phyloP scores from a whole-genome alignment of 2,888 invertebrate genomes.

The Drosophila tripunctata region DNA sequence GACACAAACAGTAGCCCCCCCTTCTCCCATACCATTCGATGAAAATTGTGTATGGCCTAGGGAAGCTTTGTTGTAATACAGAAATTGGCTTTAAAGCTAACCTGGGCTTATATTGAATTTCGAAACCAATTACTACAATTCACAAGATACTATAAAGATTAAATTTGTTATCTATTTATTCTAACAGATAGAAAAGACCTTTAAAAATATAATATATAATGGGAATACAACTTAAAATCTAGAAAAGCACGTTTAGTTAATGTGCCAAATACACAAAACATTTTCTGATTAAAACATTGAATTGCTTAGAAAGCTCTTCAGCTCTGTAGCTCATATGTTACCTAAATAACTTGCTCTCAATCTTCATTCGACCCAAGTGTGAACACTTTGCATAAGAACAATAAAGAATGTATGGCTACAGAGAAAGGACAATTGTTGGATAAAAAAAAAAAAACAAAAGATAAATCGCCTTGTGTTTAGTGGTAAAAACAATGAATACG shows the following conservation, averaged over 20 bases:
- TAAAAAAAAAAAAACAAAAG: conserved; percentile 31
- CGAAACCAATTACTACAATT: too few species aligned
- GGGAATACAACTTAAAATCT: too few species aligned
- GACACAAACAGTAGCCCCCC: background rate
- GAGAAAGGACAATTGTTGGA: conserved; percentile 38
- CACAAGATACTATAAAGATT: too few species aligned
- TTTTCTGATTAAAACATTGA: conserved; percentile 35
- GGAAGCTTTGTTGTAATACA: conserved; percentile 15
- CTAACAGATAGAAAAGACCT: too few species aligned
- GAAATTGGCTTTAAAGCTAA: conserved; percentile 14
- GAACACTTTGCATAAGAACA: conserved; percentile 57
- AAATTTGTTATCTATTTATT: too few species aligned
- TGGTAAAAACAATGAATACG: conserved; percentile 63
- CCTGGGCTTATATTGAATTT: too few species aligned
- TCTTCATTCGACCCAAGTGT: conserved; percentile 43
- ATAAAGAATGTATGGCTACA: conserved; percentile 1
- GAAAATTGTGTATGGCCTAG: conserved; percentile 11
- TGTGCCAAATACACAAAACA: background rate
- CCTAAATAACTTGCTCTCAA: conserved; percentile 35
- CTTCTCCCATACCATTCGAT: background rate
- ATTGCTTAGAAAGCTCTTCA: conserved; percentile 9
- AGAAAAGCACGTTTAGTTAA: background rate
- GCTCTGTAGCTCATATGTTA: conserved; percentile 13
- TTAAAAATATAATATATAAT: too few species aligned
- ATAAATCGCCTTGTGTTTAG: conserved; percentile 66